Evolutionary conservation across 2,797 vertebrate species (phyloP).

Genomic region (Perodicticus potto): DNA sequence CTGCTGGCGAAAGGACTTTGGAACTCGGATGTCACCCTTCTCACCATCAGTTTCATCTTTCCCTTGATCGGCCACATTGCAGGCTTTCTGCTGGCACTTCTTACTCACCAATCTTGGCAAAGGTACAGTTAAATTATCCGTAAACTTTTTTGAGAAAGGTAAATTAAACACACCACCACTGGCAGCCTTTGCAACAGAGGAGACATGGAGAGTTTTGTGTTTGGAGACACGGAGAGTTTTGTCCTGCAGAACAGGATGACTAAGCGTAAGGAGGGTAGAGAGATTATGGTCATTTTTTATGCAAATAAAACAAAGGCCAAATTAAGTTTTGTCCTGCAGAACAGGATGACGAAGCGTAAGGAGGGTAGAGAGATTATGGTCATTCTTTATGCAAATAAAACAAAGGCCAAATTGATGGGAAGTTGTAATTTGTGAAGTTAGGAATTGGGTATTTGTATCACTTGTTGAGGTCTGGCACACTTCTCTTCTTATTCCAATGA

Average conservation of each 20-base stretch:
- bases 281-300: background rate
- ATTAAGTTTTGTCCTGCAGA: background rate
- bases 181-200: background rate
- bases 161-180: background rate
- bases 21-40: conserved; percentile 80
- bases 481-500: background rate
- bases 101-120: conserved; percentile 85
- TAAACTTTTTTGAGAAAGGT: background rate
- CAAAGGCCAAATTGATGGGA: background rate
- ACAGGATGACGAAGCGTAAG: background rate
- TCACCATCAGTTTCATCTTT: conserved; percentile 85
- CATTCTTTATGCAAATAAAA: background rate
- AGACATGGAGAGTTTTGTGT: background rate
- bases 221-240: background rate
- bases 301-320: background rate
- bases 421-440: background rate
- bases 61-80: conserved; percentile 84
- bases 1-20: conserved; percentile 82
- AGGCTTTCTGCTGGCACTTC: conserved; percentile 85
- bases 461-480: background rate
- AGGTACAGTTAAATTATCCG: conserved; percentile 80
- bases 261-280: background rate
- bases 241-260: background rate
- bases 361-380: background rate
- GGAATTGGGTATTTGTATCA: background rate